phyloP scores from a whole-genome alignment of 2,113 vertebrate species.

The Zosterops pallidus region DNA sequence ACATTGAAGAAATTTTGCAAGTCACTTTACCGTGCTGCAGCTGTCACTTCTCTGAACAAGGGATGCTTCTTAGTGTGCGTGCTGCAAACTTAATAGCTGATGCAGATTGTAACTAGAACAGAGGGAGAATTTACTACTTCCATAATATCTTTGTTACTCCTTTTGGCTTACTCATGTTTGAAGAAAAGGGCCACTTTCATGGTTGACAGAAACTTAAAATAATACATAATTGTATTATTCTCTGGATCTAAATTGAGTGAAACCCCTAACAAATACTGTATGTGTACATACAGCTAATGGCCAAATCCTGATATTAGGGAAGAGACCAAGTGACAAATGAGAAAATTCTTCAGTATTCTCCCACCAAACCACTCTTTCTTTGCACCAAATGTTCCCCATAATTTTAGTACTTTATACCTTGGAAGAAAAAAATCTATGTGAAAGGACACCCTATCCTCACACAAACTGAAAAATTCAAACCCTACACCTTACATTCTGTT shows the following conservation, averaged over 20 bases:
- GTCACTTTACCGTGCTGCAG: not conserved
- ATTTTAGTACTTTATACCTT: not conserved
- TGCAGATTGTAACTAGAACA: not conserved
- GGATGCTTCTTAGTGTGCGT: not conserved
- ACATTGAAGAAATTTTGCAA: rapidly evolving
- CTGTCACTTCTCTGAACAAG: not conserved
- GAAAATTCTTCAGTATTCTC: not conserved
- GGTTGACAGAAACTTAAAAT: not conserved
- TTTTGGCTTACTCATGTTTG: not conserved
- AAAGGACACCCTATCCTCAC: not conserved
- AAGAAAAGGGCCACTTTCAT: not conserved
- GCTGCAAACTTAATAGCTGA: not conserved
- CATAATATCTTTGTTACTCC: not conserved
- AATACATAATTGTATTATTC: not conserved
- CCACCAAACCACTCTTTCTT: not conserved
- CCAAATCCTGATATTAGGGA: not conserved
- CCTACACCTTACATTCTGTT: not conserved
- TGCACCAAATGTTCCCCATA: not conserved
- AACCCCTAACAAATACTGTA: not conserved
- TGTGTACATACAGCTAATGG: not conserved
- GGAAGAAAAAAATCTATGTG: not conserved
- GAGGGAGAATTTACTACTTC: not conserved
- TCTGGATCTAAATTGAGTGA: not conserved
- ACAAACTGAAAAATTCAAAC: not conserved
- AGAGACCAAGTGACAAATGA: not conserved